These are phyloP conservation scores for Limenitis camilla DNA, from an alignment of 2,888 invertebrate genomes.

Conservation along the genomic window DNA sequence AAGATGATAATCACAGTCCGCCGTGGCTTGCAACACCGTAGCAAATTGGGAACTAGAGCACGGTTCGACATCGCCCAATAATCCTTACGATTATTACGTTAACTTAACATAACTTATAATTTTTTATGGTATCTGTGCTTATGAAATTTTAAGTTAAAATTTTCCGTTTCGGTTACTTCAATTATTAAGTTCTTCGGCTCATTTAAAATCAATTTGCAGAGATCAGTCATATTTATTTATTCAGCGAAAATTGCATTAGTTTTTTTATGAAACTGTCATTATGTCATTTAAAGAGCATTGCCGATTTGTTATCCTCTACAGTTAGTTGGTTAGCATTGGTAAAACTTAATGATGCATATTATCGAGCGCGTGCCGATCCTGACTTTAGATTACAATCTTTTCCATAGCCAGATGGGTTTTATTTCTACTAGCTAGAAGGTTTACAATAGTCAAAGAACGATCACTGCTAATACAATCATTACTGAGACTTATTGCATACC, in stretches of 20 bases:
- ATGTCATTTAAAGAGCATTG: background rate
- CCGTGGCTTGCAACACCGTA: conserved; percentile 47
- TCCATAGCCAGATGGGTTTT: background rate
- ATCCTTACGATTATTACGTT: background rate
- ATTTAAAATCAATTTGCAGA: background rate
- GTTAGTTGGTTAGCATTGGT: conserved; percentile 9
- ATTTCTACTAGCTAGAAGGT: background rate
- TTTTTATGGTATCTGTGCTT: too few species aligned
- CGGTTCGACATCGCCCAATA: conserved; percentile 29
- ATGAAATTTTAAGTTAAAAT: background rate
- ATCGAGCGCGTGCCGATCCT: conserved; percentile 17
- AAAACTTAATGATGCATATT: conserved; percentile 15
- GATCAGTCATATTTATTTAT: background rate
- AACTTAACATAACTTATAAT: too few species aligned
- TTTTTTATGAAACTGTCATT: too few species aligned
- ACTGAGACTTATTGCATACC: background rate
- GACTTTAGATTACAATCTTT: background rate
- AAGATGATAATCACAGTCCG: conserved; percentile 19
- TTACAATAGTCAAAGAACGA: background rate
- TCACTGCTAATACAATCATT: too few species aligned
- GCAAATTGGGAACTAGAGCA: conserved; percentile 44
- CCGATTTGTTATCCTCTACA: background rate
- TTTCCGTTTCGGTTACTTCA: background rate
- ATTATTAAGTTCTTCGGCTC: background rate
- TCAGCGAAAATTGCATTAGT: too few species aligned